These are phyloP conservation scores for Elysia crispata DNA, from an alignment of 2,888 invertebrate species.

Conservation along the genomic window DNA sequence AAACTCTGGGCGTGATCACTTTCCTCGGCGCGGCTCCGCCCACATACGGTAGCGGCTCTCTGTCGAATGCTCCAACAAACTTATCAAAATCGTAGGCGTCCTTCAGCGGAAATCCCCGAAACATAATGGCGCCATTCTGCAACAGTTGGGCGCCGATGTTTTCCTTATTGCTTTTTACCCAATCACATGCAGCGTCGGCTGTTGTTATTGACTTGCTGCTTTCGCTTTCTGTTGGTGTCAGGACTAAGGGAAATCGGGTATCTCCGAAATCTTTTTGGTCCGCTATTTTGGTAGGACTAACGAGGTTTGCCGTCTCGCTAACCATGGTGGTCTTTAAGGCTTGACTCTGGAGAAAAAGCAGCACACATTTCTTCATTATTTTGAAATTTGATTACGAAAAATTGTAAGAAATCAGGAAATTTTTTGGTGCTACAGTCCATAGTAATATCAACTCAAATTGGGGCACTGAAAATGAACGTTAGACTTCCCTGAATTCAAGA, in stretches of 20 bases:
- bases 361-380: no score
- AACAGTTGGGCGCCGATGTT: constrained; percentile 53
- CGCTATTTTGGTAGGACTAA: constrained; percentile 15
- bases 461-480: no score
- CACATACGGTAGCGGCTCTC: constrained; percentile 62
- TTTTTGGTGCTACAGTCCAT: no score
- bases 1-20: constrained; percentile 60
- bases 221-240: constrained; percentile 45
- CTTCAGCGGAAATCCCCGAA: constrained; percentile 61
- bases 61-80: constrained; percentile 56
- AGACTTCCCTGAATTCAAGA: no score
- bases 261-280: constrained; percentile 59
- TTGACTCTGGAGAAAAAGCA: neutral
- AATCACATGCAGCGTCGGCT: neutral
- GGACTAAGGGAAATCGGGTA: constrained; percentile 56
- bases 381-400: no score
- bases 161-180: constrained; percentile 53
- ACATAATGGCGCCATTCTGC: constrained; percentile 63
- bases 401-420: no score
- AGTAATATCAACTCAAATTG: no score
- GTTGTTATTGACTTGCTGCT: neutral
- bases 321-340: neutral
- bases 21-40: constrained; percentile 64
- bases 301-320: no score
- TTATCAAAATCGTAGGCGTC: constrained; percentile 61